Percentiles rank a stretch among this genome's conserved stretches.
phyloP scores from a whole-genome alignment of 2,113 vertebrate species.

The Sturnus vulgaris region DNA sequence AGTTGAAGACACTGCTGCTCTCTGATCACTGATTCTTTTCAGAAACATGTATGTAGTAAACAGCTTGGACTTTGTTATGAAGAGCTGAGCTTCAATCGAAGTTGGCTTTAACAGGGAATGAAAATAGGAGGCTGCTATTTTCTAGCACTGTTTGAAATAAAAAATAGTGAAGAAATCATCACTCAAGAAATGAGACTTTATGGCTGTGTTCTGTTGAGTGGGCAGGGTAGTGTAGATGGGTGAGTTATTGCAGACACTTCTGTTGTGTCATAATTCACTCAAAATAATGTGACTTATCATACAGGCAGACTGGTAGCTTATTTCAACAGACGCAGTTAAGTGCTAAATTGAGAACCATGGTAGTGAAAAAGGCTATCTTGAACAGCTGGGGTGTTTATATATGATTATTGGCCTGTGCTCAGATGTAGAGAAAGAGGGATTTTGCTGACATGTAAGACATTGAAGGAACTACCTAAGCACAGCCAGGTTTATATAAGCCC shows the following conservation, averaged over 20 bases:
- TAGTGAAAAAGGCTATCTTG: slow-evolving; percentile 7
- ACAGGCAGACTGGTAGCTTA: slow-evolving; percentile 23
- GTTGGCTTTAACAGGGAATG: neutral
- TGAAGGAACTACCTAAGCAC: neutral
- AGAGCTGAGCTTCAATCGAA: neutral
- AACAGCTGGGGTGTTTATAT: neutral
- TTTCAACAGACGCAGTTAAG: neutral
- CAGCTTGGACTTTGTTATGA: neutral
- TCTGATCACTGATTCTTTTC: neutral
- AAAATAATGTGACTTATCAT: slow-evolving; percentile 43
- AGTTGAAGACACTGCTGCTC: neutral
- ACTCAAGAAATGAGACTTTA: neutral
- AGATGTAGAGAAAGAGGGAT: neutral
- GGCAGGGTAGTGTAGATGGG: neutral
- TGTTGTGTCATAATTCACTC: slow-evolving; percentile 22
- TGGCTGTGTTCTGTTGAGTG: slow-evolving; percentile 15
- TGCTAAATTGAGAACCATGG: neutral
- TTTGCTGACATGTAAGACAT: neutral
- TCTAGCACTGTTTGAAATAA: neutral
- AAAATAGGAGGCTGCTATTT: neutral
- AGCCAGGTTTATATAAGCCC: neutral
- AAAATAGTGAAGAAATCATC: slow-evolving; percentile 2
- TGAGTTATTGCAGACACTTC: slow-evolving; percentile 23
- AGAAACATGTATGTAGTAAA: neutral
- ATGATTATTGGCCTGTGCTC: neutral